Percentiles rank a stretch among this genome's conserved stretches.
Conservation (phyloP, 1,140 invertebrate genomes). For the Scaptodrosophila lebanonensis region DNA sequence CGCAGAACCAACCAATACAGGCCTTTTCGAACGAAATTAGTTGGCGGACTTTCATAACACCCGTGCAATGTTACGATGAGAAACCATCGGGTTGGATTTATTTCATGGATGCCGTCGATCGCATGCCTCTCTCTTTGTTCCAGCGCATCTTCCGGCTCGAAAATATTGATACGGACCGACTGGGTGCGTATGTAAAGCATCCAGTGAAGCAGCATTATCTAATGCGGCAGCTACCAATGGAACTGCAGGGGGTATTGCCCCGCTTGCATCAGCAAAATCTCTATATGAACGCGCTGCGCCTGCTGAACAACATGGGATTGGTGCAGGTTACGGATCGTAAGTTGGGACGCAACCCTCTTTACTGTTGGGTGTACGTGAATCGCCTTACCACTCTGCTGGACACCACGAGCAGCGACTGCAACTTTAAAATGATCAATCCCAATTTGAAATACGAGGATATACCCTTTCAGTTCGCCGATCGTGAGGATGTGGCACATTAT, state of each 20-base stretch:
- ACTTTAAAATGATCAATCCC: conserved; percentile 81
- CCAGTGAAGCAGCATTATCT: conserved; percentile 83
- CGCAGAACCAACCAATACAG: conserved; percentile 64
- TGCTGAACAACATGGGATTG: conserved; percentile 83
- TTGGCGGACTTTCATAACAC: conserved; percentile 88
- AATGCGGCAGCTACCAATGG: conserved; percentile 77
- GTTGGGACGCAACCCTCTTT: conserved; percentile 83
- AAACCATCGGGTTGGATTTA: conserved; percentile 86
- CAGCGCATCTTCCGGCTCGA: conserved; percentile 82
- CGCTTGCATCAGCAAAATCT: conserved; percentile 81
- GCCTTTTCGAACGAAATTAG: conserved; percentile 79
- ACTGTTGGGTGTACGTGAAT: conserved; percentile 84
- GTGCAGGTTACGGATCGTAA: conserved; percentile 79
- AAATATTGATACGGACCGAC: conserved; percentile 79
- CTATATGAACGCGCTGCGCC: conserved; percentile 80
- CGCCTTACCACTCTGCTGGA: conserved; percentile 81
- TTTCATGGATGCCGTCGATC: conserved; percentile 84
- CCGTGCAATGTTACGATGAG: conserved; percentile 81
- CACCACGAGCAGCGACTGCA: conserved; percentile 79
- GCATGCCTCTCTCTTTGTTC: conserved; percentile 86
- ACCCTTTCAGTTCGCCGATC: conserved; percentile 80
- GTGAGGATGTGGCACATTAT: conserved; percentile 82
- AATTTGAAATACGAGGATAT: conserved; percentile 80
- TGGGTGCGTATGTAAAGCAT: conserved; percentile 82
- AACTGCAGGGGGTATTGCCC: conserved; percentile 34